Evolutionary conservation across 2,113 vertebrate species (phyloP), one percentile per base, ranked within the genome.

Genomic region (Macquaria australasica): DNA sequence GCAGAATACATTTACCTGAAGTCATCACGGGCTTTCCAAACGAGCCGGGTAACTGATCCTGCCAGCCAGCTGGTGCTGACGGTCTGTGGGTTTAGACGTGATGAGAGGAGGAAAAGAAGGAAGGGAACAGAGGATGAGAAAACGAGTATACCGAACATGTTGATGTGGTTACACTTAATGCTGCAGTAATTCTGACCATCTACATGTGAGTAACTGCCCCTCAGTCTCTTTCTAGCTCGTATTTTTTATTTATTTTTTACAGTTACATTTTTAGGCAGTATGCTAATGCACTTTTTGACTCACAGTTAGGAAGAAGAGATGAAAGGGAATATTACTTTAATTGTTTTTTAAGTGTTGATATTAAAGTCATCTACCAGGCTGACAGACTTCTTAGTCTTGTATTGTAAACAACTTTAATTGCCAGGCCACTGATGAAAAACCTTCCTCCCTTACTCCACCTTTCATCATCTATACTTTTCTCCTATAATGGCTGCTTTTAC

Each of bases 1-100:
- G 72, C 81, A 25, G 64, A 84, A 88, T 58, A 23, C n/a, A 78
- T 88, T 81, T 68, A 88, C 87, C 82, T 90, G 88, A 78, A 89
- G 63, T 87, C 82, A 73, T 84, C 55, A 41, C 25, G 8, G 37
- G 68, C 55, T 89, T 84, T 83, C 72, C 63, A 85, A 80, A 77
- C 56, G 82, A 89, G 64, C 64, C 28, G 73, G 60, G 69, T 74
- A 88, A 88, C 23, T 45, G 77, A 84, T 78, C 72, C 72, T 48
- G 59, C 53, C 66, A 72, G 82, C 56, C 71, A 34, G 72, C 72
- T 77, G 90, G 67, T 77, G 73, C 79, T 81, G 79, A 75, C 60
- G 0, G 58, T 77, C 73, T 67, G 58, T 55, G 84, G 73, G n/a
- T 77, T 81, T 34, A 66, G 73, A 74, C 2, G 37, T 72, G 74